Evolutionary conservation across 1,140 invertebrate species (phyloP).

Genomic region (Homarus americanus): DNA sequence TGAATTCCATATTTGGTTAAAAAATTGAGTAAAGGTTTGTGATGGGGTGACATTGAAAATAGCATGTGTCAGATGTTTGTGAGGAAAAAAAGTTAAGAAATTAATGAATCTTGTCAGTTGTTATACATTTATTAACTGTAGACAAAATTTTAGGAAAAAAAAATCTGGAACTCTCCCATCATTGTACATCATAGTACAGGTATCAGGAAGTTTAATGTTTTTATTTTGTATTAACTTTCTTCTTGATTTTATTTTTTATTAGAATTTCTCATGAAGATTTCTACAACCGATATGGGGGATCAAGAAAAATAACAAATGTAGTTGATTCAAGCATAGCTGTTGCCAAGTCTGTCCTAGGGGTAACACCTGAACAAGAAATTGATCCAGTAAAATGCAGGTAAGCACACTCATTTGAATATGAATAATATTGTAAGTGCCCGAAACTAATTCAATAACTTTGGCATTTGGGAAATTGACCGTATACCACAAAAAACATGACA

Average conservation of each 20-base stretch:
- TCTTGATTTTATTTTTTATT: not conserved
- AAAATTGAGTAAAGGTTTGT: not conserved
- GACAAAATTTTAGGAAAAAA: too few species aligned
- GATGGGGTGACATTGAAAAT: not conserved
- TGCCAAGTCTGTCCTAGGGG: constrained; percentile 33
- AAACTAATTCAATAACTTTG: too few species aligned
- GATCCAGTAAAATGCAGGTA: constrained; percentile 53
- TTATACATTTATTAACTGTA: not conserved
- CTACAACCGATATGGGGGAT: constrained; percentile 48
- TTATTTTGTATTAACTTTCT: not conserved
- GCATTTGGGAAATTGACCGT: too few species aligned
- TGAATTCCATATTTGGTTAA: too few species aligned
- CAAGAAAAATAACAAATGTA: not conserved
- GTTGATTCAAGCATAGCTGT: not conserved
- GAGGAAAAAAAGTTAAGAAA: not conserved
- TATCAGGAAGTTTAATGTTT: too few species aligned
- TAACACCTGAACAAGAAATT: constrained; percentile 1
- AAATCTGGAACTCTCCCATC: too few species aligned
- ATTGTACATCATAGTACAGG: too few species aligned
- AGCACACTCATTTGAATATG: too few species aligned
- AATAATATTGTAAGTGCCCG: too few species aligned
- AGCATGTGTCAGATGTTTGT: not conserved
- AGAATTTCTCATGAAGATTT: constrained; percentile 68
- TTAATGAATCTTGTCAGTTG: too few species aligned
- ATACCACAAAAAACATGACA: too few species aligned